phyloP scores from a whole-genome alignment of 1,140 invertebrate genomes.

The Camponotus pennsylvanicus region DNA sequence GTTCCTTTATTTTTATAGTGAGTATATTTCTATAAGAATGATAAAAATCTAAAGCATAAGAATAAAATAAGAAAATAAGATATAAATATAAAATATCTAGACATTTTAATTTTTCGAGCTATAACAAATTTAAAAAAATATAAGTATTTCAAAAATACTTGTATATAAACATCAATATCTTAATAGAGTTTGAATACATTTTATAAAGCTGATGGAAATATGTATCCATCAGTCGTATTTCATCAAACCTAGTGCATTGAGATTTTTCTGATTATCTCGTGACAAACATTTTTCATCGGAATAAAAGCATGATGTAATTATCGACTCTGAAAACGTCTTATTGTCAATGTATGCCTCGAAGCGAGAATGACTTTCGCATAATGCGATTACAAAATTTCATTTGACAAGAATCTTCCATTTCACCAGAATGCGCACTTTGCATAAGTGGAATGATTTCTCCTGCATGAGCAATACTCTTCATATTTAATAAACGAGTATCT shows the following conservation, averaged over 20 bases:
- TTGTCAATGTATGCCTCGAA: conserved; percentile 30
- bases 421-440: conserved; percentile 31
- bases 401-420: conserved; percentile 62
- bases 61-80: not conserved
- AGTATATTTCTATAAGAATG: conserved; percentile 8
- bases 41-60: not conserved
- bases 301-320: conserved; percentile 53
- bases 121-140: not conserved
- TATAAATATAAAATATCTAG: not conserved
- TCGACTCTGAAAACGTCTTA: conserved; percentile 52
- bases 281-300: not conserved
- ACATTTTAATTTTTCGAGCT: not conserved
- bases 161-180: not conserved
- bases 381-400: conserved; percentile 62
- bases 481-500: conserved; percentile 35
- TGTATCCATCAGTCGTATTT: not conserved
- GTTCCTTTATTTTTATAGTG: not conserved
- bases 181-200: not conserved
- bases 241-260: not conserved
- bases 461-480: conserved; percentile 37
- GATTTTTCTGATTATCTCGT: conserved; percentile 25
- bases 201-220: not conserved
- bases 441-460: conserved; percentile 39
- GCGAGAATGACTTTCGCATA: conserved; percentile 37
- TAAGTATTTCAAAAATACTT: conserved; percentile 5